These are phyloP conservation scores for Aphaenogaster floridana DNA, from an alignment of 1,140 invertebrate genomes.

Conservation along the genomic window DNA sequence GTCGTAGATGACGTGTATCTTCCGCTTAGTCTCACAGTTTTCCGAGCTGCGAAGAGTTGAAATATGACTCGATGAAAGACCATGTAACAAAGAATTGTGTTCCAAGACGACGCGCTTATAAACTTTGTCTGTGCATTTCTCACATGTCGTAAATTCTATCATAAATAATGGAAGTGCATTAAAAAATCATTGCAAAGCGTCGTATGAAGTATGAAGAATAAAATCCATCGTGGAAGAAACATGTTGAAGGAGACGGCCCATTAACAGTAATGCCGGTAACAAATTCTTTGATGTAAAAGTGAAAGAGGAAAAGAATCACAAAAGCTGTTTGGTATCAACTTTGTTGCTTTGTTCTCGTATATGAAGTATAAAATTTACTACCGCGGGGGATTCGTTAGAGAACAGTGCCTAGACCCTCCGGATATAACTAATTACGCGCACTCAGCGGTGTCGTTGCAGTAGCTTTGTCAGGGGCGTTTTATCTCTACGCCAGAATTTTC, in stretches of 20 bases:
- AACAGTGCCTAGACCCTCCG: slow-evolving; percentile 65
- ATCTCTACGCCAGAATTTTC: slow-evolving; percentile 69
- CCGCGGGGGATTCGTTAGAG: slow-evolving; percentile 68
- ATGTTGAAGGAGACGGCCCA: slow-evolving; percentile 18
- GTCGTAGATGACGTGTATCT: slow-evolving; percentile 8
- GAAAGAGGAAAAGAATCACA: slow-evolving; percentile 63
- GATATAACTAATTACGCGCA: slow-evolving; percentile 78
- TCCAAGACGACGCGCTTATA: background rate
- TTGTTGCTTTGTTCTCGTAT: slow-evolving; percentile 69
- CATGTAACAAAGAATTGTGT: background rate
- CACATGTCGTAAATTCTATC: background rate
- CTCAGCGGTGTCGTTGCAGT: slow-evolving; percentile 71
- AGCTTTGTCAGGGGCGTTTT: slow-evolving; percentile 73
- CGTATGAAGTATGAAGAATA: slow-evolving; percentile 34
- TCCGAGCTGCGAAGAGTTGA: background rate
- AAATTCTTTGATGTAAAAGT: slow-evolving; percentile 73
- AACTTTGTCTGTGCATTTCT: background rate
- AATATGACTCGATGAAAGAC: slow-evolving; percentile 2
- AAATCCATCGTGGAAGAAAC: slow-evolving; percentile 45
- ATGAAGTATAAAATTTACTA: slow-evolving; percentile 76
- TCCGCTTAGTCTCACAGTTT: slow-evolving; percentile 21
- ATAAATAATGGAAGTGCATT: background rate
- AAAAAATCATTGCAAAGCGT: background rate
- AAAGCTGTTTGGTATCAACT: slow-evolving; percentile 77
- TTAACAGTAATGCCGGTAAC: slow-evolving; percentile 27